Percentiles rank a stretch among this genome's conserved stretches.
Conservation (phyloP, 2,888 invertebrate genomes). For the Teleogryllus oceanicus region DNA sequence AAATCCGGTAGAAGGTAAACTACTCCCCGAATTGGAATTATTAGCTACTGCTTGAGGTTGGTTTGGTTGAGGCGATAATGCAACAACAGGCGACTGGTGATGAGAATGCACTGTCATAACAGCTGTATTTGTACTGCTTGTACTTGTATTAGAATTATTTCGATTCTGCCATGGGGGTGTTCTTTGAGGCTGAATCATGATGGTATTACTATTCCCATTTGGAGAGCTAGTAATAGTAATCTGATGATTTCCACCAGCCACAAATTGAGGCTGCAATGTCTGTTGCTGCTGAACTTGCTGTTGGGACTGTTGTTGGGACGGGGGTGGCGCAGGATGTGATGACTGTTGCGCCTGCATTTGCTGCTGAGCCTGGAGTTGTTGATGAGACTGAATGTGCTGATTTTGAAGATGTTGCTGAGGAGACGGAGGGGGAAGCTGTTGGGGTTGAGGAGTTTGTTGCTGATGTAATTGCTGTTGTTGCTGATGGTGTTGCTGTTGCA, state of each 20-base stretch:
- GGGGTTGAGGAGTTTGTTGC: conserved; percentile 39
- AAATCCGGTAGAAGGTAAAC: conserved; percentile 48
- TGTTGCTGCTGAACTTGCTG: conserved; percentile 37
- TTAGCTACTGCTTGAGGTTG: conserved; percentile 41
- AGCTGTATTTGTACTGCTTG: conserved; percentile 25
- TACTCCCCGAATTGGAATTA: conserved; percentile 38
- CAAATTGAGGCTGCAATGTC: conserved; percentile 29
- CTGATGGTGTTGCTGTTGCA: conserved; percentile 44
- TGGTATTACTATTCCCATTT: conserved; percentile 31
- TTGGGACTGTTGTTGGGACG: conserved; percentile 43
- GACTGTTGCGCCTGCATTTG: conserved; percentile 36
- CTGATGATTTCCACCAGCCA: conserved; percentile 30
- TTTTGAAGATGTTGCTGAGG: conserved; percentile 45
- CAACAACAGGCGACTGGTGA: conserved; percentile 35
- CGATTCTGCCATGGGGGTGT: conserved; percentile 35
- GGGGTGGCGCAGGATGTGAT: conserved; percentile 36
- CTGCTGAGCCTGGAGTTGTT: conserved; percentile 41
- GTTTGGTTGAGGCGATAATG: conserved; percentile 43
- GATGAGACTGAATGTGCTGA: conserved; percentile 43
- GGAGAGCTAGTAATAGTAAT: background rate
- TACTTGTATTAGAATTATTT: conserved; percentile 20
- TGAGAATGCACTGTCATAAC: conserved; percentile 32
- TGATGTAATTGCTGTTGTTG: conserved; percentile 44
- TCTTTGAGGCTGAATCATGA: conserved; percentile 31
- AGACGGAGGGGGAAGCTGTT: conserved; percentile 34